Conservation (phyloP, 2,113 vertebrate genomes). For the Monarcha castaneiventris region DNA sequence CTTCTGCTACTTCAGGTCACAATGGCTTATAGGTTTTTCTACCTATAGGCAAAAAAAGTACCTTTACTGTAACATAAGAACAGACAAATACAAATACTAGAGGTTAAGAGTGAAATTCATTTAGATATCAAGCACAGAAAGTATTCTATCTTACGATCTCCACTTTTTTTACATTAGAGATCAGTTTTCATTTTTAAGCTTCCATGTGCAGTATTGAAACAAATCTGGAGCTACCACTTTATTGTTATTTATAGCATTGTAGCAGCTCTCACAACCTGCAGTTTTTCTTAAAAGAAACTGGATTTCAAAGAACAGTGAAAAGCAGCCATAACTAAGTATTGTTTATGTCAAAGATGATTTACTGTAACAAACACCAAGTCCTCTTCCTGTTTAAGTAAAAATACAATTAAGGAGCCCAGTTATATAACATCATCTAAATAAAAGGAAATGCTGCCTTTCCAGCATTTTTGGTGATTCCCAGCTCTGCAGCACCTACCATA, state of each 20-base stretch:
- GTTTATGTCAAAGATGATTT: constrained; percentile 30
- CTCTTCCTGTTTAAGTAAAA: neutral
- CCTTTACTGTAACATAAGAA: neutral
- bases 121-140: neutral
- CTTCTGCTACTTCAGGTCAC: constrained; percentile 16
- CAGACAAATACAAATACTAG: neutral
- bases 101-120: neutral
- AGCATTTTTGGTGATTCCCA: neutral
- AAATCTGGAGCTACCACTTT: neutral
- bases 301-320: constrained; percentile 13
- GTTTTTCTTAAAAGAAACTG: constrained; percentile 7
- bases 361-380: constrained; percentile 12
- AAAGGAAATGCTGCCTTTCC: neutral
- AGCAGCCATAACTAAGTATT: neutral
- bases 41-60: neutral
- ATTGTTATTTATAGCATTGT: constrained; percentile 14
- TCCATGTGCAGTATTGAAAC: neutral
- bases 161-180: neutral
- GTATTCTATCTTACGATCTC: neutral
- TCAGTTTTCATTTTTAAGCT: neutral
- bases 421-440: neutral
- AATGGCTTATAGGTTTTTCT: neutral
- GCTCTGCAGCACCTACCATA: neutral
- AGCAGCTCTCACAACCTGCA: neutral
- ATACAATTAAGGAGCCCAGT: constrained; percentile 1